A percentile compares a stretch with the other conserved stretches of the same genome.
These are phyloP conservation scores for Eucidaris tribuloides DNA, from an alignment of 35 echinoderm and acorn worm species.

Conservation along the genomic window DNA sequence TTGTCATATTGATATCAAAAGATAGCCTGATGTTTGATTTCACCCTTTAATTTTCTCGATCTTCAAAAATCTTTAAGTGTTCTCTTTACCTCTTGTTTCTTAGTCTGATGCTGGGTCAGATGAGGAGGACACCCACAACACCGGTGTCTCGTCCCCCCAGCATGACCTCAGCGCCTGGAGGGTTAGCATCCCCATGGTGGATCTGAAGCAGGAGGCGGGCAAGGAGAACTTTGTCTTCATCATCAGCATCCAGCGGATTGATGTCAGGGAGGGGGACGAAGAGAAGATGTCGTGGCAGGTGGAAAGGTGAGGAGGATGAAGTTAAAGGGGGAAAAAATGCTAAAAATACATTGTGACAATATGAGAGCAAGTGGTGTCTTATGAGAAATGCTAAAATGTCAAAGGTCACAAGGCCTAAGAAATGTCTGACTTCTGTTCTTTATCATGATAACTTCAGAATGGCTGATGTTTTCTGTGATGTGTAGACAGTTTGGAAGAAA, in stretches of 20 bases:
- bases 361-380: no score
- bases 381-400: no score
- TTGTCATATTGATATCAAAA: no score
- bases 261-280: constrained; percentile 64
- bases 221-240: constrained; percentile 74
- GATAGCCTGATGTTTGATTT: no score
- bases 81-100: no score
- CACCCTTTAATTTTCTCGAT: not conserved
- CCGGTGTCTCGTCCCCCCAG: constrained; percentile 61
- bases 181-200: constrained; percentile 73
- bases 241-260: constrained; percentile 80
- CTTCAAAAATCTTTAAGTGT: not conserved
- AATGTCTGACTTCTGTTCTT: no score
- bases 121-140: constrained; percentile 33
- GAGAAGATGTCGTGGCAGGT: constrained; percentile 85
- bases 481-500: no score
- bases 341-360: not conserved
- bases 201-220: constrained; percentile 49
- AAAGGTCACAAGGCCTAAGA: no score
- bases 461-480: no score
- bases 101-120: constrained; percentile 56
- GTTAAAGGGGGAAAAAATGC: not conserved
- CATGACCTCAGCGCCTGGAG: constrained; percentile 91
- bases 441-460: no score
- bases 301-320: constrained; percentile 56